These are phyloP conservation scores for Philopotamus ludificatus DNA, from an alignment of 1,140 invertebrate species.

Conservation along the genomic window DNA sequence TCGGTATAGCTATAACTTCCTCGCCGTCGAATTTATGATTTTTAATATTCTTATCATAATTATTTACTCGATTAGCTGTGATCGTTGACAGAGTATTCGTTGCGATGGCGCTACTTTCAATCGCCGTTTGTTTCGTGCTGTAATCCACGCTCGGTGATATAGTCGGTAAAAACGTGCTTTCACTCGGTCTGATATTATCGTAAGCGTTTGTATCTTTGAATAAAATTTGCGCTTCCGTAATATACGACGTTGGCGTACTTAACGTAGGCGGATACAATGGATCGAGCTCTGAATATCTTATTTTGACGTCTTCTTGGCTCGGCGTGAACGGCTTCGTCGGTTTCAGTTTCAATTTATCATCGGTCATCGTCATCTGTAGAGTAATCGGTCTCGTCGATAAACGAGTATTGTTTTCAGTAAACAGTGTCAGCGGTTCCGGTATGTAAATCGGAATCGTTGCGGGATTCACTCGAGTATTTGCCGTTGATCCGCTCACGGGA, in stretches of 20 bases:
- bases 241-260: conserved; percentile 25
- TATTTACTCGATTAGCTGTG: neutral
- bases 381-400: conserved; percentile 8
- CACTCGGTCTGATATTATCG: neutral
- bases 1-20: conserved; percentile 12
- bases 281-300: conserved; percentile 49
- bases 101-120: neutral
- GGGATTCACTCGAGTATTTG: neutral
- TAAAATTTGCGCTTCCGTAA: conserved; percentile 23
- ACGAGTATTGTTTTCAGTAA: neutral
- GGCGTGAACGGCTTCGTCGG: conserved; percentile 38
- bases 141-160: neutral
- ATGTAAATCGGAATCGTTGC: neutral
- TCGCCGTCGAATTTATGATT: conserved; percentile 9
- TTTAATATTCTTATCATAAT: conserved; percentile 11
- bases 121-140: neutral
- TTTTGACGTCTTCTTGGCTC: conserved; percentile 40
- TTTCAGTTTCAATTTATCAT: neutral
- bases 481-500: neutral
- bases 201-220: neutral
- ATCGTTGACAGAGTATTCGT: neutral
- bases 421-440: neutral
- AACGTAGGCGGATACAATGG: conserved; percentile 44
- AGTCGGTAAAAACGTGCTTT: neutral
- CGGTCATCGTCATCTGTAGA: neutral